Conservation (phyloP, 2,113 vertebrate species). For the Ia io region DNA sequence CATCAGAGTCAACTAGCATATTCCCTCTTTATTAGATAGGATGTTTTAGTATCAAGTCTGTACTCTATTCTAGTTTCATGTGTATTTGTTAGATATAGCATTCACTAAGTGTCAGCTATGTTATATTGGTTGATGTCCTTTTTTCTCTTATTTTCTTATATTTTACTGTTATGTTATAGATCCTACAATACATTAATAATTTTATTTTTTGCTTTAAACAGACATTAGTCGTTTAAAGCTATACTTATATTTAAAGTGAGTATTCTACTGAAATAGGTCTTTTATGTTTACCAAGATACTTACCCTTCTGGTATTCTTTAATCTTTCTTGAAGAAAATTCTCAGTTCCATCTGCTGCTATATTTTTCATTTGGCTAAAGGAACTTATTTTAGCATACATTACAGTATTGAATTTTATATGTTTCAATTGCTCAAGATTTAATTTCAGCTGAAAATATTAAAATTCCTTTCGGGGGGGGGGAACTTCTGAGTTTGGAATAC, state of each 20-base stretch:
- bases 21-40: too few species aligned
- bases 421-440: slow-evolving; percentile 17
- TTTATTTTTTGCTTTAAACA: not conserved
- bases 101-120: not conserved
- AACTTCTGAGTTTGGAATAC: not conserved
- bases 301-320: not conserved
- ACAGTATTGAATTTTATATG: not conserved
- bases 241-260: not conserved
- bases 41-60: not conserved
- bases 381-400: not conserved
- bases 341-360: slow-evolving; percentile 13
- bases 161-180: not conserved
- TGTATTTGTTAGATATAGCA: not conserved
- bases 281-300: slow-evolving; percentile 19
- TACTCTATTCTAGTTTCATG: not conserved
- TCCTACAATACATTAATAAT: not conserved
- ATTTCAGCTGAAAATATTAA: not conserved
- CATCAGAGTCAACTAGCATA: too few species aligned
- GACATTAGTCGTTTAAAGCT: not conserved
- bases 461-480: not conserved
- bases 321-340: not conserved
- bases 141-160: not conserved
- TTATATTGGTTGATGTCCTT: not conserved
- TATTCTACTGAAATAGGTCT: not conserved
- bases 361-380: slow-evolving; percentile 16